Base-by-base conservation (phyloP, 2,888 invertebrate species). In the Sinodicranocentrus sp. region DNA sequence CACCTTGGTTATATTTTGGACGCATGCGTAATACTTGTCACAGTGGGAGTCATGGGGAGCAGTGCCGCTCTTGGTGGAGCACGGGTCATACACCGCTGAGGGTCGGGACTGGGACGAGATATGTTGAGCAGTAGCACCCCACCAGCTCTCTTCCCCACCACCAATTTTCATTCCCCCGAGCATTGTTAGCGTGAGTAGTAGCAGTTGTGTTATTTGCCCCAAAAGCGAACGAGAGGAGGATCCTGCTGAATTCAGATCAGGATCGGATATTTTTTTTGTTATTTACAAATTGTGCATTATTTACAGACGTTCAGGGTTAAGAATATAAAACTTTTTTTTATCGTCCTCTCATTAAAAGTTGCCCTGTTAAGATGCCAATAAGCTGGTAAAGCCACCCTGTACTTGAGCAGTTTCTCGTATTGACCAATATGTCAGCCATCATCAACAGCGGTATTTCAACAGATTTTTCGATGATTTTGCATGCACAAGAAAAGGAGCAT, bases 11-110 rank as follows among this genome's bases (percentile, higher is more conserved):
- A 87, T 84, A 61, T 88, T 89, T 65, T 88, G 86, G 19, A 73
- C 73, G 80, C 90, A 90, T 28, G 89, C 87, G 85, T 90, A 90
- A 85, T 90, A 90, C 68, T 89, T 89, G 89, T 90, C 90, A 77
- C 90, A 90, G 71, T 89, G 88, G 10, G 84, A 78, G 26, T 90
- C 90, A 76, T 90, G 90, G n/a, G 89, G 70, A 3, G 77, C 72
- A 15, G 77, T 77, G 44, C 83, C 83, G 71, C 77, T 77, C 57
- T 65, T 77, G 2, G 83, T 72, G 43, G 65, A 52, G 54, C 83
- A 83, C 23, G 83, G 83, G 44, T 83, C 75, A 54, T 72, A 44
- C 19, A 71, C 61, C 61, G 52, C 2, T 2, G 79, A 23, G 15
- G 13, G 5, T 25, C 78, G 70, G 19, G 61, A 26, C 25, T 68